Conservation (phyloP, 2,797 vertebrate genomes). For the Poecilia velifera region DNA sequence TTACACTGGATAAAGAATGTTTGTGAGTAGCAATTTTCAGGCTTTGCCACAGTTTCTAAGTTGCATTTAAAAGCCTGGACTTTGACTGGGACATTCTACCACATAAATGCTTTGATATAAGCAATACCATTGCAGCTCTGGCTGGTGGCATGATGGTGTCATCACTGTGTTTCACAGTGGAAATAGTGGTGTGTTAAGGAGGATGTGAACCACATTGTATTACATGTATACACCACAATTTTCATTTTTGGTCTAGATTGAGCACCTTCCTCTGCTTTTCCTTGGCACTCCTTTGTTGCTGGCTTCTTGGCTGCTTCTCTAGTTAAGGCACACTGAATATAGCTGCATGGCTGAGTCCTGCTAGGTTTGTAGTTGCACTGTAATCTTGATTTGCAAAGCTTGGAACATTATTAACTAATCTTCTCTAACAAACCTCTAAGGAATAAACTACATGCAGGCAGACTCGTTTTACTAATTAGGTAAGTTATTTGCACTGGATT, state of each 20-base stretch:
- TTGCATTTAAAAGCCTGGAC: background rate
- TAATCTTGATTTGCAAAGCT: background rate
- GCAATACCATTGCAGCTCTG: background rate
- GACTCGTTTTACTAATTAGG: background rate
- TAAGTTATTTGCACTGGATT: background rate
- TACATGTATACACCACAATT: background rate
- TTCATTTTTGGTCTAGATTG: background rate
- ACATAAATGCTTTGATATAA: background rate
- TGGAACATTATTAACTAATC: background rate
- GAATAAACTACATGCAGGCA: background rate
- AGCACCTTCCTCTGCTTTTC: background rate
- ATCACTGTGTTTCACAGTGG: background rate
- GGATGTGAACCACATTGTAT: background rate
- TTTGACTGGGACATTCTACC: background rate
- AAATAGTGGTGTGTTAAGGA: background rate
- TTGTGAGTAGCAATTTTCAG: background rate
- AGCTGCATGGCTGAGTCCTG: background rate
- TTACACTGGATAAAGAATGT: background rate
- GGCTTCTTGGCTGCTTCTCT: background rate
- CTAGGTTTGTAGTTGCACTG: background rate
- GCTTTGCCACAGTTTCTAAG: background rate
- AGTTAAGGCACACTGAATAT: background rate
- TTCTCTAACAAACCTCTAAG: background rate
- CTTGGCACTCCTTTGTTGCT: background rate
- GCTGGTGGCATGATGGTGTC: background rate